A percentile compares a stretch with the other conserved stretches of the same genome.
These are phyloP conservation scores for Helarctos malayanus DNA, from an alignment of 2,797 vertebrate genomes.

Conservation along the genomic window DNA sequence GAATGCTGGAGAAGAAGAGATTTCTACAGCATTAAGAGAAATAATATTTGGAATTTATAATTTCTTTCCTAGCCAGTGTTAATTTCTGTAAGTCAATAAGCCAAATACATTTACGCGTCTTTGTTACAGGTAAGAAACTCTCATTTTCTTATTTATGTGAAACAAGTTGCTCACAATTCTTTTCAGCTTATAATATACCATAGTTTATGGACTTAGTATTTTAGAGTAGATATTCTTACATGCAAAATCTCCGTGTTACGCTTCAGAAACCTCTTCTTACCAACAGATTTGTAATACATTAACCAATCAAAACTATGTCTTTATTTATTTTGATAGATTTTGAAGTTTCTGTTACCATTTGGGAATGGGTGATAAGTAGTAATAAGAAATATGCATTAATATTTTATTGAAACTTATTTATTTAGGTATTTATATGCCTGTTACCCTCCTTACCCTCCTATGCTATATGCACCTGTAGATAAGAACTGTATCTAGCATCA, in stretches of 20 bases:
- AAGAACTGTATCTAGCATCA: background rate
- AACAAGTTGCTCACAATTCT: background rate
- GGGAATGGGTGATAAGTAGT: background rate
- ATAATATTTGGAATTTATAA: background rate
- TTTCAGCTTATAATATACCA: background rate
- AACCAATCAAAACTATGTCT: background rate
- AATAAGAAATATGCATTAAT: background rate
- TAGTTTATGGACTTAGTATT: background rate
- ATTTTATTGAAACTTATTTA: background rate
- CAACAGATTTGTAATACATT: background rate
- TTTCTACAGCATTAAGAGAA: background rate
- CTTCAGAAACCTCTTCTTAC: background rate
- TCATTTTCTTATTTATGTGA: background rate
- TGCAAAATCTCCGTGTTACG: background rate
- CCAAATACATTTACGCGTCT: background rate
- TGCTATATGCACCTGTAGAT: background rate
- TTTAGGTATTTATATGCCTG: background rate
- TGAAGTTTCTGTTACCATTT: background rate
- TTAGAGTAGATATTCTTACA: background rate
- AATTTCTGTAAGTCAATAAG: background rate
- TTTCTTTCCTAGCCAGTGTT: background rate
- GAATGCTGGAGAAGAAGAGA: background rate
- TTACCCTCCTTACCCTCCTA: background rate
- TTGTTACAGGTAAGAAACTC: background rate
- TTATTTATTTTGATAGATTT: constrained; percentile 7